Conservation (phyloP, 2,797 vertebrate species). For the Sciurus carolinensis region DNA sequence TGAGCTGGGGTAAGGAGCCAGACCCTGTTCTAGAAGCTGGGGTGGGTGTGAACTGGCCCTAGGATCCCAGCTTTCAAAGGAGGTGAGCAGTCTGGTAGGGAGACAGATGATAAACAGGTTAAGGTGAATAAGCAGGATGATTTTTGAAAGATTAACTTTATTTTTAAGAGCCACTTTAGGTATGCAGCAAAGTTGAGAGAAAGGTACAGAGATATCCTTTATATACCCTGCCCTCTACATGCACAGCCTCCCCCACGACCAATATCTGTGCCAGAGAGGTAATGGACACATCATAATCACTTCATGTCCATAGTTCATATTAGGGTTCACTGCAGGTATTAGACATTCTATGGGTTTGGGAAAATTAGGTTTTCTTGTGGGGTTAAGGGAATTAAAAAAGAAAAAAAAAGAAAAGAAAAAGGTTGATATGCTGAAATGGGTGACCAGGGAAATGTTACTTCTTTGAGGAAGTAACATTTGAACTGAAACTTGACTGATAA, state of each 20-base stretch:
- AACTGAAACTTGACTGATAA: conserved; percentile 26
- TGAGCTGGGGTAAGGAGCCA: background rate
- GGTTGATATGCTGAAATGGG: background rate
- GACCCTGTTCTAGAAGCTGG: background rate
- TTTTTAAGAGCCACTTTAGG: background rate
- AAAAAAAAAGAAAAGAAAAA: background rate
- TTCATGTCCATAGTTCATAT: background rate
- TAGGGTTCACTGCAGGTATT: background rate
- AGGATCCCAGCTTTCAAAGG: background rate
- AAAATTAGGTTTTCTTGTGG: background rate
- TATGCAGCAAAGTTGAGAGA: background rate
- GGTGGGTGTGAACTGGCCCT: background rate
- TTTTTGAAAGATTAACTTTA: background rate
- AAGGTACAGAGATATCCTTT: background rate
- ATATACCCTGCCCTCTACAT: too few species aligned
- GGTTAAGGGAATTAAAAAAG: background rate
- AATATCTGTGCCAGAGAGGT: background rate
- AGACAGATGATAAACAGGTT: conserved; percentile 3
- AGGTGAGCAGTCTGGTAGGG: background rate
- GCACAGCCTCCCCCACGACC: background rate
- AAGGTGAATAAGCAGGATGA: conserved; percentile 6
- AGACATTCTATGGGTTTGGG: background rate
- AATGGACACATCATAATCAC: background rate
- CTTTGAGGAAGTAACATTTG: conserved; percentile 34
- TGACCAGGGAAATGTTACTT: background rate